A percentile compares a stretch with the other conserved stretches of the same genome.
These are phyloP conservation scores for Conops quadrifasciatus DNA, from an alignment of 2,888 invertebrate species.

Conservation along the genomic window DNA sequence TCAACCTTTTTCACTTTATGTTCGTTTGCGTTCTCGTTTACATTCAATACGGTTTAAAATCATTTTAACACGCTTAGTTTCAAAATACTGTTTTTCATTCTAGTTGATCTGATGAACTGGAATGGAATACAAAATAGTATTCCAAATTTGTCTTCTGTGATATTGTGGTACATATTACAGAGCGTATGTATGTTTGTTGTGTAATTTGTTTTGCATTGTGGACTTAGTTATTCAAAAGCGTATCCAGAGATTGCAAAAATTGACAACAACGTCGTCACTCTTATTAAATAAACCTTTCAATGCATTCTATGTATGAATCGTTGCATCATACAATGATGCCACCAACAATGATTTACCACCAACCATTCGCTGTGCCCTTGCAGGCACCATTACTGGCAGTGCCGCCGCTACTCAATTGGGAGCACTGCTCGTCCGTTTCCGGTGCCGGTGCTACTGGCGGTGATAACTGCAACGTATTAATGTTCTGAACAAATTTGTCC, in stretches of 20 bases:
- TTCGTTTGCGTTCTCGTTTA: constrained; percentile 25
- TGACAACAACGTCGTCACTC: too few relatives aligned
- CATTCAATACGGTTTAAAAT: constrained; percentile 29
- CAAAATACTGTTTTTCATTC: constrained; percentile 34
- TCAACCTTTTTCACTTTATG: constrained; percentile 29
- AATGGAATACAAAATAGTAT: constrained; percentile 27
- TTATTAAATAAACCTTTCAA: too few relatives aligned
- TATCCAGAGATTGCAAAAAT: too few relatives aligned
- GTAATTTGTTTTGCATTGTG: too few relatives aligned
- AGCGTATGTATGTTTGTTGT: too few relatives aligned
- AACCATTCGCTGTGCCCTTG: constrained; percentile 44
- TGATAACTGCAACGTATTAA: constrained; percentile 59
- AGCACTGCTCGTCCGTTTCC: constrained; percentile 56
- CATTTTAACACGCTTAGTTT: constrained; percentile 18
- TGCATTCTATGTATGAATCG: too few relatives aligned
- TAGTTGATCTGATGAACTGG: constrained; percentile 18
- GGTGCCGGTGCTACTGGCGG: constrained; percentile 32
- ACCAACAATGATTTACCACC: constrained; percentile 51
- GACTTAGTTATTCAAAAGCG: too few relatives aligned
- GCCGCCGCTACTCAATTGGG: constrained; percentile 51
- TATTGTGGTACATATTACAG: constrained; percentile 25
- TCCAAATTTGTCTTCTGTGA: constrained; percentile 14
- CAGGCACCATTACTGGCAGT: constrained; percentile 39
- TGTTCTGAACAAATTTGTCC: constrained; percentile 62
- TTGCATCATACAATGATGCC: too few relatives aligned